phyloP scores from a whole-genome alignment of 2,797 vertebrate species.

The Acanthurus tractus region DNA sequence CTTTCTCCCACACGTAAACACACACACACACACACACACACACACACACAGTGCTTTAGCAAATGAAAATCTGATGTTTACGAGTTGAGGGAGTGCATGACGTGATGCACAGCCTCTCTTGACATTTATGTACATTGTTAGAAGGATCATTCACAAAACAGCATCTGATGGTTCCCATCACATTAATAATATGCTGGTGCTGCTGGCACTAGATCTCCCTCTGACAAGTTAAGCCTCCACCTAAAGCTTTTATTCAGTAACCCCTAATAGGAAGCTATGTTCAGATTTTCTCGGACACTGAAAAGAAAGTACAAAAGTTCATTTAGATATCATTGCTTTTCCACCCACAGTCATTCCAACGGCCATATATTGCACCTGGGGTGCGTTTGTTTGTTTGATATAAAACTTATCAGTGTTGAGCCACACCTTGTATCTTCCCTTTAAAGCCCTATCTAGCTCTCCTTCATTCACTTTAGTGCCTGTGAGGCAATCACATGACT shows the following conservation, averaged over 20 bases:
- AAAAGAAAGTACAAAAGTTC: background rate
- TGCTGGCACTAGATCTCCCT: constrained; percentile 22
- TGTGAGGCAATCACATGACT: background rate
- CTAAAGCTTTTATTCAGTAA: constrained; percentile 29
- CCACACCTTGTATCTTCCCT: constrained; percentile 37
- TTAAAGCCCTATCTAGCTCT: background rate
- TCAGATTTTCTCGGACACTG: background rate
- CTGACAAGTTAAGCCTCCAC: constrained; percentile 18
- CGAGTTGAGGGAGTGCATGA: background rate
- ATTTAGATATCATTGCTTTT: background rate
- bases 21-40: background rate
- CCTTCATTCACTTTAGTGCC: background rate
- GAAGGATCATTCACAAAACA: constrained; percentile 57
- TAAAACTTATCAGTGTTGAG: constrained; percentile 46
- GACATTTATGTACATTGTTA: constrained; percentile 30
- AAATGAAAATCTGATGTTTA: constrained; percentile 50
- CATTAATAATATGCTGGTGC: constrained; percentile 19
- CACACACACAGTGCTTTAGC: constrained; percentile 38
- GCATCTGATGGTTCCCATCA: constrained; percentile 27
- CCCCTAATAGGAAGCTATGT: background rate
- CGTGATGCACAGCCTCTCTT: constrained; percentile 29
- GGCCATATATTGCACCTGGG: background rate
- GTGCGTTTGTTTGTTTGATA: constrained; percentile 29
- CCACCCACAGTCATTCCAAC: background rate
- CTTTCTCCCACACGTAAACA: constrained; percentile 3